These are phyloP conservation scores for Liparis tanakae DNA, from an alignment of 2,797 vertebrate species.

Conservation along the genomic window DNA sequence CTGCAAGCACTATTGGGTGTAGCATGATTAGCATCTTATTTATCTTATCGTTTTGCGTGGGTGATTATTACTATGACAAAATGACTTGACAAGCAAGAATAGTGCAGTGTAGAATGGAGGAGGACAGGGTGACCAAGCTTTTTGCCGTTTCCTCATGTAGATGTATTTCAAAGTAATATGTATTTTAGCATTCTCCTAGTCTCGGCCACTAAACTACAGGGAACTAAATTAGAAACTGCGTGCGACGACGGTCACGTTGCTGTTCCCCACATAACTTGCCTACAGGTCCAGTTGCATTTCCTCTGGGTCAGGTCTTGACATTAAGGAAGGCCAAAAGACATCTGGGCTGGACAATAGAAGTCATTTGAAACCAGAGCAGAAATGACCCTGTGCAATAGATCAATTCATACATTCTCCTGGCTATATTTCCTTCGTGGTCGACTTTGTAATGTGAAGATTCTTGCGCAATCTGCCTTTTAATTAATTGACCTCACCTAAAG, in stretches of 20 bases:
- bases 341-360: neutral
- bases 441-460: neutral
- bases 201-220: neutral
- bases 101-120: neutral
- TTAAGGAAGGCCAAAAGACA: neutral
- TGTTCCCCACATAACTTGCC: constrained; percentile 39
- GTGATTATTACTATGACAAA: neutral
- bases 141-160: neutral
- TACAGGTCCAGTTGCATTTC: constrained; percentile 57
- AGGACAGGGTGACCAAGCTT: constrained; percentile 15
- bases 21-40: neutral
- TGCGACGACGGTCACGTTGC: constrained; percentile 5
- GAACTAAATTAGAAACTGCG: constrained; percentile 35
- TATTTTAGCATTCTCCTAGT: neutral
- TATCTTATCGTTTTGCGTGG: neutral
- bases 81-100: neutral
- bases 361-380: neutral
- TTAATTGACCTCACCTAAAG: neutral
- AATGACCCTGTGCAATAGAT: neutral
- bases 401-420: neutral
- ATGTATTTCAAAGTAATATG: constrained; percentile 22
- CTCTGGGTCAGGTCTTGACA: constrained; percentile 20
- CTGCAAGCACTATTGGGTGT: too few relatives aligned
- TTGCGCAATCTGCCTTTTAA: neutral
- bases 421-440: neutral